Conservation (phyloP, 2,113 vertebrate species). For the Daphoenositta chrysoptera region DNA sequence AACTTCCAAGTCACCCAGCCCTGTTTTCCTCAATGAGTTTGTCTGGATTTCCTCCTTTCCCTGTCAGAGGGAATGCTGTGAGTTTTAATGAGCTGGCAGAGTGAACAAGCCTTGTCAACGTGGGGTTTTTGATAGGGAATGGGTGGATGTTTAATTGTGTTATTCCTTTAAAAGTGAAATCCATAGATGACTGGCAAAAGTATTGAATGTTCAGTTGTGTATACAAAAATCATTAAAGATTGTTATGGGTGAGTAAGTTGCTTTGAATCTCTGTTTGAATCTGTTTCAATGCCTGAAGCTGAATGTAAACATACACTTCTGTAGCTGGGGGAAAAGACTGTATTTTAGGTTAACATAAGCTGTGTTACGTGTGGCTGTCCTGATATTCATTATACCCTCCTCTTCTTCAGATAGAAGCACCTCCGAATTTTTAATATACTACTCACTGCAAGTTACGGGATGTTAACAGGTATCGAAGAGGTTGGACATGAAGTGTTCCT, state of each 20-base stretch:
- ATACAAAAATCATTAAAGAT: background rate
- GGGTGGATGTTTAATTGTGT: background rate
- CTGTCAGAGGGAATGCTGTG: background rate
- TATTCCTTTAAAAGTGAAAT: background rate
- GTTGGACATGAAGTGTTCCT: background rate
- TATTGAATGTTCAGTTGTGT: background rate
- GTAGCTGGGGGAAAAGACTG: background rate
- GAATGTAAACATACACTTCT: background rate
- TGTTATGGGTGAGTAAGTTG: background rate
- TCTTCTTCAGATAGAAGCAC: background rate
- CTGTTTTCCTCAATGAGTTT: background rate
- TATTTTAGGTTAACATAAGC: background rate
- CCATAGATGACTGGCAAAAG: background rate
- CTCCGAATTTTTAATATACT: background rate
- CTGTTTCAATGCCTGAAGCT: background rate
- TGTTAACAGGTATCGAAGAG: background rate
- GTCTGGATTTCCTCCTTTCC: background rate
- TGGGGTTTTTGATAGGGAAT: background rate
- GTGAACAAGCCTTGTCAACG: background rate
- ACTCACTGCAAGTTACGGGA: background rate
- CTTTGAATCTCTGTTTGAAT: background rate
- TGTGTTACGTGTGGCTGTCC: background rate
- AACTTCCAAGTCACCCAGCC: background rate
- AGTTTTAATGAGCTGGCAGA: background rate
- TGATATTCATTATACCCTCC: background rate